Evolutionary conservation across 2,888 invertebrate species (phyloP), one percentile per base, ranked within the genome.

Genomic region (Ormyrus thymus): DNA sequence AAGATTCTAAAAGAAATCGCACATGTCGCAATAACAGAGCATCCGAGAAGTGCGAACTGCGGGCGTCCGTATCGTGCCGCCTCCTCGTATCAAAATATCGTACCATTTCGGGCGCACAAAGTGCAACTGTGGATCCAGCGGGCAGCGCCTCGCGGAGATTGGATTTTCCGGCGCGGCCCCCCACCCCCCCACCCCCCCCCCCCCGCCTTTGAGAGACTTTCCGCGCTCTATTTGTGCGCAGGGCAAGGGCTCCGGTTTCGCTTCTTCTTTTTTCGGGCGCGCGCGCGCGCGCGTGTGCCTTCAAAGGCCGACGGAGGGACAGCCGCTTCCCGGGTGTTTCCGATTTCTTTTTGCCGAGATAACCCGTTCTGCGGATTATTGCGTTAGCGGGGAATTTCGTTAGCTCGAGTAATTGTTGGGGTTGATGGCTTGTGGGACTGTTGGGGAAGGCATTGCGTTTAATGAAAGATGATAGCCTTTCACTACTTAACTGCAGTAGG

Each of bases 71-170:
- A 83, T 81, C 81, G 81, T 82, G 83, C 82, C 84, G 82, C 78
- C 81, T 76, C 71, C 80, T 83, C 82, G 84, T 84, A 85, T 86
- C 83, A 82, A 86, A 86, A 86, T 86, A 86, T 83, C 82, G 83
- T 81, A 85, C 81, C 83, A 79, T 75, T 78, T 65, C 68, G 73
- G 62, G 59, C 75, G 68, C 48, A 77, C 65, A 75, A 55, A 58
- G 65, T 69, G 43, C 69, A 29, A 29, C 29, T 29, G 29, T 29
- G 29, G 3, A 29, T 4, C 29, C 29, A 4, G 9, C 61, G 11
- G 11, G 43, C 62, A 13, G 11, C 43, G 6, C 58, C 7, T 43
- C 43, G 6, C 58, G 58, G 56, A 77, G 81, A 84, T 83, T 83
- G 82, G 81, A 84, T 84, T 83, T 85, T 83, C 83, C 80, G 78